A percentile compares a stretch with the other conserved stretches of the same genome.
phyloP scores from a whole-genome alignment of 2,113 vertebrate genomes.

The Centropus bengalensis region DNA sequence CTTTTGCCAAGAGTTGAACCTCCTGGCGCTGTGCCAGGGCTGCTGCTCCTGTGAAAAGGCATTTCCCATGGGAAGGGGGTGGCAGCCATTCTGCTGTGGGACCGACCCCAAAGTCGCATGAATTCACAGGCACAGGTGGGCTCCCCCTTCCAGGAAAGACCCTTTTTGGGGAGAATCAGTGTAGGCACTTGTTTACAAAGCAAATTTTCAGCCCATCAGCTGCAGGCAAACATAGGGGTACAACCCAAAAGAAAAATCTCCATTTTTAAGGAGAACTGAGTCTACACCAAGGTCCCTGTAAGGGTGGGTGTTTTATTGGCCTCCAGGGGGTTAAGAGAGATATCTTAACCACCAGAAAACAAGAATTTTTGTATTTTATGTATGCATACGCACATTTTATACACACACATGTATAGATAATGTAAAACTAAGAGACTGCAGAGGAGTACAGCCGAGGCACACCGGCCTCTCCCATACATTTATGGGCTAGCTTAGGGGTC shows the following conservation, averaged over 20 bases:
- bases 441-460: no score
- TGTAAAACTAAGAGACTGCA: no score
- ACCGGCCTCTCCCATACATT: no score
- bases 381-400: no score
- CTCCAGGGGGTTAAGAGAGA: no score
- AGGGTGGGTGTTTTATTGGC: no score
- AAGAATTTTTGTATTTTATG: no score
- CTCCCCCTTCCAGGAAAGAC: not conserved
- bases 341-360: no score
- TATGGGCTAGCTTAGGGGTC: no score
- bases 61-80: accelerated
- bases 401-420: no score
- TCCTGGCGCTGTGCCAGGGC: not conserved
- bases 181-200: not conserved
- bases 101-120: accelerated
- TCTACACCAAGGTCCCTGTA: not conserved
- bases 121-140: not conserved
- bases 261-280: not conserved
- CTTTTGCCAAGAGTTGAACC: accelerated
- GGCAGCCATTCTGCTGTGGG: accelerated
- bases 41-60: not conserved
- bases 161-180: not conserved
- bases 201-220: not conserved
- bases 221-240: not conserved
- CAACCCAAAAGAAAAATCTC: not conserved